Evolutionary conservation across 2,797 vertebrate genomes (phyloP).

Genomic region (Pagetopsis macropterus): DNA sequence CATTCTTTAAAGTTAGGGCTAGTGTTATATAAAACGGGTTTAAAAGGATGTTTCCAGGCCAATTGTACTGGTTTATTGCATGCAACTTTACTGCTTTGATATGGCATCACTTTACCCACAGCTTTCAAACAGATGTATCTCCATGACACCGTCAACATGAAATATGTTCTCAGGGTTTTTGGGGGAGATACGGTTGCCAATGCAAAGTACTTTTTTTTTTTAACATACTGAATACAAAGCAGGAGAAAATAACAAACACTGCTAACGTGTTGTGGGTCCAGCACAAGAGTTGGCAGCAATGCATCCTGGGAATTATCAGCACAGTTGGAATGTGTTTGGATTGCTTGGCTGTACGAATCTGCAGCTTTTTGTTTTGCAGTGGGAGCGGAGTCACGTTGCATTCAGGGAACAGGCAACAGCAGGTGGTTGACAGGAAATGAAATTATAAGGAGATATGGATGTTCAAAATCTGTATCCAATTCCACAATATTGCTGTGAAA

Average conservation of each 20-base stretch:
- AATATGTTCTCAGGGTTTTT: neutral
- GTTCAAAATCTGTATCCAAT: neutral
- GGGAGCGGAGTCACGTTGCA: slow-evolving; percentile 2
- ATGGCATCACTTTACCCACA: neutral
- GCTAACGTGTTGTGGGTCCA: slow-evolving; percentile 18
- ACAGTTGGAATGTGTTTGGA: slow-evolving; percentile 30
- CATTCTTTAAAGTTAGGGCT: neutral
- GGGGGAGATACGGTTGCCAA: neutral
- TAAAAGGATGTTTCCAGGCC: no score
- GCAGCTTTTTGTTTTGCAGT: slow-evolving; percentile 15
- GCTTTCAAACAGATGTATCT: neutral
- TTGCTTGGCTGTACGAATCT: slow-evolving; percentile 29
- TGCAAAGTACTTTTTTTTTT: neutral
- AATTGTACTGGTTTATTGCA: no score
- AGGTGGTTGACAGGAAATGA: slow-evolving; percentile 29
- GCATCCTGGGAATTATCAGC: slow-evolving; percentile 33
- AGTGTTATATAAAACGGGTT: no score
- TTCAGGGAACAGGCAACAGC: slow-evolving; percentile 27
- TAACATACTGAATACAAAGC: slow-evolving; percentile 21
- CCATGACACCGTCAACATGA: neutral
- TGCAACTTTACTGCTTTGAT: no score
- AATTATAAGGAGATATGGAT: neutral
- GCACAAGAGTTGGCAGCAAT: slow-evolving; percentile 23
- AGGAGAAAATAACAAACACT: slow-evolving; percentile 23
- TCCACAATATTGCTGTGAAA: neutral